Evolutionary conservation across 2,797 vertebrate genomes (phyloP).

Genomic region (Ptychobarbus kaznakovi): DNA sequence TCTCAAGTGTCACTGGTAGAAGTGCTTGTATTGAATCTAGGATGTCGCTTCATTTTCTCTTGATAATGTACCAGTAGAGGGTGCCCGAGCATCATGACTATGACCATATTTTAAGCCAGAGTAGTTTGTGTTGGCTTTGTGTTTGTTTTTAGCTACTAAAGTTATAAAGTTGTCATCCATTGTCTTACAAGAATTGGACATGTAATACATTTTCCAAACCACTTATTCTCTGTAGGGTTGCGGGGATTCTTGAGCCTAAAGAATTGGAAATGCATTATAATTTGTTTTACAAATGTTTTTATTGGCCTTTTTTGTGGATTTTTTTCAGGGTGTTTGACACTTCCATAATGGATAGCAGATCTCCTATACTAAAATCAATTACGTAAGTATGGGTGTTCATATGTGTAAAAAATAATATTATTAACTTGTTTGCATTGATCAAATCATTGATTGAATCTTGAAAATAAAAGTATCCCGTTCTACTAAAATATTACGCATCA

Average conservation of each 20-base stretch:
- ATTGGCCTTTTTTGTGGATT: constrained; percentile 18
- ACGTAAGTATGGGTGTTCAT: constrained; percentile 68
- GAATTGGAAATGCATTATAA: not conserved
- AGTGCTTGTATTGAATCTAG: not conserved
- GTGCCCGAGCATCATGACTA: not conserved
- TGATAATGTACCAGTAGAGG: constrained; percentile 16
- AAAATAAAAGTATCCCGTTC: not conserved
- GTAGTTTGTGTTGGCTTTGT: not conserved
- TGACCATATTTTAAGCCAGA: not conserved
- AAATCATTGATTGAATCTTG: not conserved
- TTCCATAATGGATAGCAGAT: constrained; percentile 64
- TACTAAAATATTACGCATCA: not conserved
- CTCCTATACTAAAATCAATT: constrained; percentile 72
- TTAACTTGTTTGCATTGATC: not conserved
- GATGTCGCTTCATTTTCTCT: not conserved
- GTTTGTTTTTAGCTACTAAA: not conserved
- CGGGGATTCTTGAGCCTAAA: not conserved
- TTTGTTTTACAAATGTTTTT: not conserved
- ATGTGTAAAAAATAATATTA: not conserved
- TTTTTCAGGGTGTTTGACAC: constrained; percentile 85
- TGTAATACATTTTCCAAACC: not conserved
- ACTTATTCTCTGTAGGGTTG: not conserved
- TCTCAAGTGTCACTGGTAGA: not conserved
- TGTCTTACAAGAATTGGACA: not conserved
- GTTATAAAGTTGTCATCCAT: not conserved